These are phyloP conservation scores for Athalia circularis DNA, from an alignment of 2,888 invertebrate genomes.

Conservation along the genomic window DNA sequence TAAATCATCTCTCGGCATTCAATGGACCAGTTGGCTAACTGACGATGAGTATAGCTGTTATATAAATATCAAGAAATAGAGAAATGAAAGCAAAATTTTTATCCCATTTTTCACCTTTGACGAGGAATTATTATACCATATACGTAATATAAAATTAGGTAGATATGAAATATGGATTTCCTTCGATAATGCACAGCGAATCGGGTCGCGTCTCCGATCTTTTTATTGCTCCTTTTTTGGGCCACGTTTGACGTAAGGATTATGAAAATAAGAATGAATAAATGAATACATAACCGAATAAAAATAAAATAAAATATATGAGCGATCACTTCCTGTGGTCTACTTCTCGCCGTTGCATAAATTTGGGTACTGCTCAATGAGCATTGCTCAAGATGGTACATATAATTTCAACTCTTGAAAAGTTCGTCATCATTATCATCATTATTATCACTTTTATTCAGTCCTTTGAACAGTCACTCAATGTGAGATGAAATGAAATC, in stretches of 20 bases:
- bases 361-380: neutral
- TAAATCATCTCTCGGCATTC: too few species aligned
- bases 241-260: neutral
- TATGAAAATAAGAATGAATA: neutral
- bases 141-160: too few species aligned
- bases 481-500: neutral
- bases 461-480: too few species aligned
- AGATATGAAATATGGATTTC: neutral
- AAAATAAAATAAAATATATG: neutral
- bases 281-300: neutral
- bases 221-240: neutral
- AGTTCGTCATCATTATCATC: too few species aligned
- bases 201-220: neutral
- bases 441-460: too few species aligned
- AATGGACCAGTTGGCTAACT: too few species aligned
- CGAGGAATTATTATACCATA: slow-evolving; percentile 6
- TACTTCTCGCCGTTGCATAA: neutral
- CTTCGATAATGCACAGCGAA: neutral
- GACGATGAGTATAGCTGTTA: too few species aligned
- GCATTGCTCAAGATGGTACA: neutral
- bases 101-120: slow-evolving; percentile 9
- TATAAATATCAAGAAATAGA: too few species aligned
- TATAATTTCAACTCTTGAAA: neutral
- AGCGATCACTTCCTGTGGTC: slow-evolving; percentile 26
- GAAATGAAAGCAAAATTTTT: neutral